Evolutionary conservation across 2,113 vertebrate genomes (phyloP), one percentile per base, ranked within the genome.

Genomic region (Aegithalos caudatus): DNA sequence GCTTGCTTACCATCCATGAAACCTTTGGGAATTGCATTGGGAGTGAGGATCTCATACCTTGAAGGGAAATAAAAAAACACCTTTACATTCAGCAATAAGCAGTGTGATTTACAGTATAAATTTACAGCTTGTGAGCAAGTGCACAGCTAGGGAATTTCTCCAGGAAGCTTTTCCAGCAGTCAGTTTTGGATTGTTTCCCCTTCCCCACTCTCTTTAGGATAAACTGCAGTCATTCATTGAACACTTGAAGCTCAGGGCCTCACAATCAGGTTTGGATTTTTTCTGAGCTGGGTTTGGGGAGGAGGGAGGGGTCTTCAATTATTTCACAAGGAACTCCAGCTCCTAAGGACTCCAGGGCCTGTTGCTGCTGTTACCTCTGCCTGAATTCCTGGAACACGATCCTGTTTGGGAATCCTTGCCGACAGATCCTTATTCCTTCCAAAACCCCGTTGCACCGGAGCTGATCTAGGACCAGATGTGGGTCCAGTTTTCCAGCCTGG

Each of bases 1-100:
- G 99, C 99, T 91, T 99, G 99, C 77, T 99, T 99, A 21, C 99
- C 99, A 85, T 99, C 99, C 99, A 99, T 99, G 96, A 99, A 99
- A 15, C 99, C 99, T 67, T 99, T 99, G 29, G 99, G 99, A 84
- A 99, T 99, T 28, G 99, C 99, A 57, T 99, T 99, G 51, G 99
- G 99, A 69, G 99, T 99, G 42, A 99, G 98, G 97, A 99, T 99
- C 95, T 99, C 99, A 23, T 99, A 99, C 97, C 99, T 99, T 92
- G 22, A 94, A 92, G 44, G 92, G 58, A 95, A 84, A 81, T 28
- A 14, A 73, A 64, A 89, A 33, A 47, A 10, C 10, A 48, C 13
- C 10, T 90, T 92, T 48, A 90, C 15, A 45, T 22, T 82, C 79
- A 77, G 28, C 56, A 50, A 29, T 11, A 42, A 44, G 7, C 15